Conservation (phyloP, 2,113 vertebrate genomes). For the Lophius piscatorius region DNA sequence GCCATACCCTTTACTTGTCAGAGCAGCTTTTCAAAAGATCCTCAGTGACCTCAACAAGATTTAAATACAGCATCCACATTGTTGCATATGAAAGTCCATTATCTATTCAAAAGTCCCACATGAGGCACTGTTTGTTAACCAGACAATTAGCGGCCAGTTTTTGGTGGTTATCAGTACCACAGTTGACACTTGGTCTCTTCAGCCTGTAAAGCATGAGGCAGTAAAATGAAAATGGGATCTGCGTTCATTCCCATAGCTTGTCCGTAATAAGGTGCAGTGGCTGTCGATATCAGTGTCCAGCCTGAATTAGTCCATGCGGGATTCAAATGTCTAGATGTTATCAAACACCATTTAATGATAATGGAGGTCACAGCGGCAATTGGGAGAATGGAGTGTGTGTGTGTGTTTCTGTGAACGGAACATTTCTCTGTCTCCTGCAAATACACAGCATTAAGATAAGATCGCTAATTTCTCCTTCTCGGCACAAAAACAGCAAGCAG, state of each 20-base stretch:
- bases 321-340: conserved; percentile 75
- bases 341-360: conserved; percentile 69
- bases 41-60: conserved; percentile 24
- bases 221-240: conserved; percentile 72
- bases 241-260: conserved; percentile 54
- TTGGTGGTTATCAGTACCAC: conserved; percentile 60
- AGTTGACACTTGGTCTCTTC: conserved; percentile 61
- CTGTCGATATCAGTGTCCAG: conserved; percentile 50
- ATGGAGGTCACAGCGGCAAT: conserved; percentile 69
- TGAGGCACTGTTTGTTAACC: conserved; percentile 67
- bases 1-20: conserved; percentile 4
- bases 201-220: conserved; percentile 61
- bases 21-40: conserved; percentile 23
- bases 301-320: conserved; percentile 58
- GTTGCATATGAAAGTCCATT: conserved; percentile 44
- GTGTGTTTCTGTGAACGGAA: conserved; percentile 44
- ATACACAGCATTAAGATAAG: conserved; percentile 60
- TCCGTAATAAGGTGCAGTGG: conserved; percentile 73
- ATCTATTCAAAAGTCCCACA: conserved; percentile 69
- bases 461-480: conserved; percentile 67
- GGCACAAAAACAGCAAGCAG: conserved; percentile 57
- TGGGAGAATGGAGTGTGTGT: conserved; percentile 43
- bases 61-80: conserved; percentile 36
- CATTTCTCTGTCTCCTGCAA: conserved; percentile 50
- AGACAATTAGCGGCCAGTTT: conserved; percentile 64